Conservation (phyloP, 2,113 vertebrate species). For the Parotia lawesii region DNA sequence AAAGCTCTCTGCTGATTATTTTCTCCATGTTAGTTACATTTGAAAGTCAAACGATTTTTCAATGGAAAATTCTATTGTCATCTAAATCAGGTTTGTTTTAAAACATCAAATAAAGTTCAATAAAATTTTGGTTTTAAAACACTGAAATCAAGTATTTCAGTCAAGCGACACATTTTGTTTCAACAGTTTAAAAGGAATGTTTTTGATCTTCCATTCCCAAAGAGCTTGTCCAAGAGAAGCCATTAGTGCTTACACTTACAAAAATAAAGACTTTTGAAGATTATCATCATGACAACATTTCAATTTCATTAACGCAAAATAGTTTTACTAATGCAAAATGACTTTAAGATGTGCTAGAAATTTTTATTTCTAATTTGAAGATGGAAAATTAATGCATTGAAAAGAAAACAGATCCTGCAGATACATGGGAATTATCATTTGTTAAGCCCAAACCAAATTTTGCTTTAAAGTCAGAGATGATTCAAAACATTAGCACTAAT, state of each 20-base stretch:
- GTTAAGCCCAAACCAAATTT: not conserved
- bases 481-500: not conserved
- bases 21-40: not conserved
- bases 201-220: slow-evolving; percentile 36
- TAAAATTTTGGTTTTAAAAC: not conserved
- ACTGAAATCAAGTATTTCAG: not conserved
- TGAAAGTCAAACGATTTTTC: not conserved
- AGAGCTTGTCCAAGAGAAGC: slow-evolving; percentile 33
- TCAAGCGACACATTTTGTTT: not conserved
- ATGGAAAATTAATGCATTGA: not conserved
- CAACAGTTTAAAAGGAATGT: not conserved
- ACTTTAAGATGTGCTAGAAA: not conserved
- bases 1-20: not conserved
- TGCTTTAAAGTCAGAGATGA: not conserved
- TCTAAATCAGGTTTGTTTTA: not conserved
- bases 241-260: not conserved
- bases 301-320: not conserved
- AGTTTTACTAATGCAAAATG: not conserved
- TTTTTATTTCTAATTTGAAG: not conserved
- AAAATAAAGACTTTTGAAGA: slow-evolving; percentile 20
- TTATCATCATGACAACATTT: not conserved
- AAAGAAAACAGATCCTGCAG: not conserved
- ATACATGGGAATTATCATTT: not conserved
- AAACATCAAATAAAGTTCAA: slow-evolving; percentile 10
- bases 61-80: not conserved